These are phyloP conservation scores for Eubucco bourcierii DNA, from an alignment of 2,113 vertebrate genomes.

Conservation along the genomic window DNA sequence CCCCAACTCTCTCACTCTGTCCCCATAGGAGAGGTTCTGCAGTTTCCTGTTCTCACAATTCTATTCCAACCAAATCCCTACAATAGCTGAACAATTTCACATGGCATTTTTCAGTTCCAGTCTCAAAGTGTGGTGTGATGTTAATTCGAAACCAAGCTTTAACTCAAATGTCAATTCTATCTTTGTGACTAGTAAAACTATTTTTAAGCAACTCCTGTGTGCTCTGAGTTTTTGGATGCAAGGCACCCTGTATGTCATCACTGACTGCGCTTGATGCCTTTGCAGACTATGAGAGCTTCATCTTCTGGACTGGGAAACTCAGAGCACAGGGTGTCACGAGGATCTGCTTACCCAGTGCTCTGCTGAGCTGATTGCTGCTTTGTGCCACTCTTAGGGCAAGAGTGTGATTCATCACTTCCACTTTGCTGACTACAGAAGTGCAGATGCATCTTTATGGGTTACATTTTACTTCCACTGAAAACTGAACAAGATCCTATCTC, in stretches of 20 bases:
- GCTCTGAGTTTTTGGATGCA: neutral
- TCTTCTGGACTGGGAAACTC: neutral
- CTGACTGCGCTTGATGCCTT: neutral
- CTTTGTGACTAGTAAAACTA: constrained; percentile 29
- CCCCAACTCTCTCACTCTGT: no score
- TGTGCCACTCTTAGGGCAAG: constrained; percentile 33
- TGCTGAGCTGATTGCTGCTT: constrained; percentile 44
- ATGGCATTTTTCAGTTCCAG: neutral
- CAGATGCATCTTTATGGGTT: constrained; percentile 12
- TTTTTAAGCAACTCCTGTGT: constrained; percentile 5
- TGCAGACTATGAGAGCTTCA: neutral
- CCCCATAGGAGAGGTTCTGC: no score
- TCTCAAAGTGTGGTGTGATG: accelerated
- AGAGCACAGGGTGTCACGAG: neutral
- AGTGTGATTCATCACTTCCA: constrained; percentile 42
- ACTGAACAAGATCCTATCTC: neutral
- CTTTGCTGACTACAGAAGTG: neutral
- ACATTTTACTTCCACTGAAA: neutral
- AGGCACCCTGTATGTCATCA: neutral
- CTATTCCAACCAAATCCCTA: neutral
- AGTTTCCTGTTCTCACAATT: neutral
- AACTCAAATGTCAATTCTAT: constrained; percentile 33
- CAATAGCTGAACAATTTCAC: neutral
- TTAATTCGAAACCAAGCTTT: neutral
- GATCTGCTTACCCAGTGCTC: neutral